Evolutionary conservation across 2,113 vertebrate genomes (phyloP).

Genomic region (Oryzias curvinotus): DNA sequence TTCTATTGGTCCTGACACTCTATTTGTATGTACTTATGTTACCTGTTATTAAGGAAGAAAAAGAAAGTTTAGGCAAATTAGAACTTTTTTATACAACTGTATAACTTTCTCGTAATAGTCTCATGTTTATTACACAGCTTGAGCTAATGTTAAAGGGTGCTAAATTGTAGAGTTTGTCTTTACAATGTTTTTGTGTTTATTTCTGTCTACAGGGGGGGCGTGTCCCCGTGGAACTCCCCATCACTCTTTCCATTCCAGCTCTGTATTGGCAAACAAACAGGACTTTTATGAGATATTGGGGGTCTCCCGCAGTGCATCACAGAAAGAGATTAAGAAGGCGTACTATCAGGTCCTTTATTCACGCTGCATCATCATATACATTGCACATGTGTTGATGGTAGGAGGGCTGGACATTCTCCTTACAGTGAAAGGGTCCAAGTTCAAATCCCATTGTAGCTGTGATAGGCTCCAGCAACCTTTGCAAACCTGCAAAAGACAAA

Average conservation of each 20-base stretch:
- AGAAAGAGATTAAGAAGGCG: constrained; percentile 97
- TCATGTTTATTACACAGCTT: neutral
- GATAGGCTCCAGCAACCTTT: too few relatives aligned
- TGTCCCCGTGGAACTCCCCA: constrained; percentile 12
- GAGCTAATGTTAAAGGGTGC: neutral
- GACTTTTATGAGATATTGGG: constrained; percentile 91
- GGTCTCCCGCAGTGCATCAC: constrained; percentile 82
- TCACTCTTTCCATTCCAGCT: constrained; percentile 82
- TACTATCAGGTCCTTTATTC: constrained; percentile 89
- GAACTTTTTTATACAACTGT: too few relatives aligned
- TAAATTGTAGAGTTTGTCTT: neutral
- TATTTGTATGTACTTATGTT: too few relatives aligned
- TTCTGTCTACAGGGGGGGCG: constrained; percentile 35
- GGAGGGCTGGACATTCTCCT: too few relatives aligned
- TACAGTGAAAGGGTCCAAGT: too few relatives aligned
- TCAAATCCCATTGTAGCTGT: too few relatives aligned
- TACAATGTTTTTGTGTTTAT: neutral
- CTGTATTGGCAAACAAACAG: constrained; percentile 71
- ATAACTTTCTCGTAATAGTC: neutral
- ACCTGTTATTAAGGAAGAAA: too few relatives aligned
- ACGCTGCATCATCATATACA: neutral
- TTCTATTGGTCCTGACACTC: too few relatives aligned
- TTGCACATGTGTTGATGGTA: neutral
- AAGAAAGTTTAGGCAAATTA: too few relatives aligned
- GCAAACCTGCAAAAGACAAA: too few relatives aligned